Base-by-base conservation (phyloP, 2,888 invertebrate genomes). In the Ormyrus thymus region DNA sequence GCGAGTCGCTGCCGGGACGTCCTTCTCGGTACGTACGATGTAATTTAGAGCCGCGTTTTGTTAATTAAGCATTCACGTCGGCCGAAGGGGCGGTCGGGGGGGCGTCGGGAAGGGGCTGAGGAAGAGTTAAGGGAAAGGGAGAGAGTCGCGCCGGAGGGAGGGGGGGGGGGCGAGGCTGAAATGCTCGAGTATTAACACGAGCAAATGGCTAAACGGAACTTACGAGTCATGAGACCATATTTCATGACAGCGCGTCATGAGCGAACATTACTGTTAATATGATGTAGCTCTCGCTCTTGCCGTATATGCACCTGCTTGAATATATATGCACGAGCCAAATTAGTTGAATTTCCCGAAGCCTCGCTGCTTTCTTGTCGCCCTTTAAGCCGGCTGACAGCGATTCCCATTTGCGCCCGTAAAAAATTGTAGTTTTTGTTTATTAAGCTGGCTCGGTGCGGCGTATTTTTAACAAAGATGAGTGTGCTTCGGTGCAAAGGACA, bases 21-120 rank as follows among this genome's bases (percentile, higher is more conserved):
- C 53, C 53, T 53, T 55, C 71, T 72, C 7, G 29, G 29, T 29
- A 29, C 53, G 62, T 8, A 11, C 45, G 62, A 62, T 51, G 74
- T 65, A 74, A 74, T 74, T 58, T 66, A 70, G 59, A 66, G 72
- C 15, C 66, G n/a, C 62, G 73, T 64, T 78, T 73, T 29, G 78
- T 74, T 78, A 78, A 78, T 78, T 78, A 78, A 78, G 74, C 74
- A 66, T 72, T 77, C 77, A 66, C 66, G 71, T 66, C 15, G 53
- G 48, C n/a, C 29, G 29, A 8, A 68, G 48, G 11, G 46, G 61
- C 51, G 58, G 58, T 58, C 46, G 29, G 4, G 45, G 10, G 66
- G 50, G 69, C 69, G 55, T 9, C 5, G 15, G 11, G n/a, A 11
- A 55, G 51, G 46, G 45, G 48, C 50, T 10, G 29, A 8, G 61